phyloP scores from a whole-genome alignment of 2,113 vertebrate genomes.

The Lepus americanus region DNA sequence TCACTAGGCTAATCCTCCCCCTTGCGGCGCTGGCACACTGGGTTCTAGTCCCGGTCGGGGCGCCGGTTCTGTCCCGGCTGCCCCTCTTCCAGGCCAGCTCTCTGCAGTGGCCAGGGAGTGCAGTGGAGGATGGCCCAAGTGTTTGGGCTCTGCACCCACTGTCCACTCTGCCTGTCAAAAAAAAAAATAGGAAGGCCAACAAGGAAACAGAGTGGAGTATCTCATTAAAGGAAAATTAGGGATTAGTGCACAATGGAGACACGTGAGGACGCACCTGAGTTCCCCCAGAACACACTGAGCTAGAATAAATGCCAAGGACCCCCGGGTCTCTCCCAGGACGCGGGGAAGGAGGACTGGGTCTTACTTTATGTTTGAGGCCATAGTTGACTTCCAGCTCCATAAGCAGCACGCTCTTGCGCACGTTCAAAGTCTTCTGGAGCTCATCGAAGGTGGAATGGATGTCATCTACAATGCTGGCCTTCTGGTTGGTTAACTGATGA shows the following conservation, averaged over 20 bases:
- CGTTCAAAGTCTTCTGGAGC: constrained; percentile 97
- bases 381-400: constrained; percentile 99
- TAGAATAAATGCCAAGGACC: background rate
- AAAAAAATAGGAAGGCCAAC: background rate
- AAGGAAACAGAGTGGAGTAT: background rate
- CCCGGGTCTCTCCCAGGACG: background rate
- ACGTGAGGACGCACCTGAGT: background rate
- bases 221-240: background rate
- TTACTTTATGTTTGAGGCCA: constrained; percentile 98
- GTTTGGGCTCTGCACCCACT: no score
- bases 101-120: no score
- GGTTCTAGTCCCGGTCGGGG: no score
- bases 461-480: constrained; percentile 95
- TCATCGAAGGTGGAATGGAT: constrained; percentile 97
- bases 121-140: no score
- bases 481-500: constrained; percentile 96
- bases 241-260: background rate
- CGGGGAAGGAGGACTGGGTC: constrained; percentile 18
- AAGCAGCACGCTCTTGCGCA: constrained; percentile 96
- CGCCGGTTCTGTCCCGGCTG: no score
- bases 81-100: no score
- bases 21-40: no score
- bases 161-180: no score
- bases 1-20: no score
- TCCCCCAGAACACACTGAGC: background rate